phyloP scores from a whole-genome alignment of 2,113 vertebrate genomes.

The Thymallus thymallus region DNA sequence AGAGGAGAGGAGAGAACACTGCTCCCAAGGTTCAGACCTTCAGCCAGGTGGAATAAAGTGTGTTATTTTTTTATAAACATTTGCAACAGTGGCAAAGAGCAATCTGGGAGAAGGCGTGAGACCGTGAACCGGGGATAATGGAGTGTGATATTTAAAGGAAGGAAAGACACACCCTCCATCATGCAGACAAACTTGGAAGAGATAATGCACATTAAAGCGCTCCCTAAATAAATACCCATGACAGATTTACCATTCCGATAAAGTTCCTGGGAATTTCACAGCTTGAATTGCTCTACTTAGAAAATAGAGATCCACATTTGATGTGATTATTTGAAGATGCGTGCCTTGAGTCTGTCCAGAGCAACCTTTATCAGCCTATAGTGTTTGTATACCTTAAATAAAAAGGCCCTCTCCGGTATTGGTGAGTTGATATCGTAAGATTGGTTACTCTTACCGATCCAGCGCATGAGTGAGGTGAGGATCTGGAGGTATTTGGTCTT shows the following conservation, averaged over 20 bases:
- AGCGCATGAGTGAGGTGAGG: constrained; percentile 94
- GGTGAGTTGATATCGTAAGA: not conserved
- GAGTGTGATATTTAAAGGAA: not conserved
- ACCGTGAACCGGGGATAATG: not conserved
- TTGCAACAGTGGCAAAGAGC: not conserved
- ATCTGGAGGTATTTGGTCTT: constrained; percentile 99
- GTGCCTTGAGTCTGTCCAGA: too few relatives aligned
- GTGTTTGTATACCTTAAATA: too few relatives aligned
- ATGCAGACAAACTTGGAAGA: not conserved
- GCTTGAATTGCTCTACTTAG: too few relatives aligned
- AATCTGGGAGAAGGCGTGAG: not conserved
- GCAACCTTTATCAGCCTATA: too few relatives aligned
- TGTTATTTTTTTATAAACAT: not conserved
- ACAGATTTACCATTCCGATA: not conserved
- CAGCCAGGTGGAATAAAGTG: not conserved
- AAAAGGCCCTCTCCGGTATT: not conserved
- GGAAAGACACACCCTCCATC: not conserved
- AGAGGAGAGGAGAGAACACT: not conserved
- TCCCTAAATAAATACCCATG: not conserved
- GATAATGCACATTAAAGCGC: too few relatives aligned
- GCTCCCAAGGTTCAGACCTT: not conserved
- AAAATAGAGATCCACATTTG: too few relatives aligned
- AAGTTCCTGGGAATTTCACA: not conserved
- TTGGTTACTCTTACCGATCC: constrained; percentile 86
- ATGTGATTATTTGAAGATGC: too few relatives aligned